phyloP scores from a whole-genome alignment of 1,140 invertebrate genomes.

The Dinoponera quadriceps region DNA sequence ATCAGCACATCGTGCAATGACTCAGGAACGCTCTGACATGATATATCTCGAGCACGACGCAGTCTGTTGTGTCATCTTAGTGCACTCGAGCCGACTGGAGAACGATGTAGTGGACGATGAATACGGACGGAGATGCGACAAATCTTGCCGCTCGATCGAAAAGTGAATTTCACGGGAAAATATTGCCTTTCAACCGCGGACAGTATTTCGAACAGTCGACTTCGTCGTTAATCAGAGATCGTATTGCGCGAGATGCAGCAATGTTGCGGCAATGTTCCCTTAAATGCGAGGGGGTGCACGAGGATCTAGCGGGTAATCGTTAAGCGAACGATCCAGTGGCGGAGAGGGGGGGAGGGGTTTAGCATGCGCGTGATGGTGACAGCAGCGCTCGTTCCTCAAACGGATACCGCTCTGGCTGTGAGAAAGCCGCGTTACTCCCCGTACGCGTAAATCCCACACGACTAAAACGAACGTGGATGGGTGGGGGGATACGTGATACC shows the following conservation, averaged over 20 bases:
- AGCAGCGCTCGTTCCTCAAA: conserved; percentile 51
- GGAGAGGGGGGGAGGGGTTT: background rate
- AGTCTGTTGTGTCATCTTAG: conserved; percentile 55
- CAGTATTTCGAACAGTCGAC: too few species aligned
- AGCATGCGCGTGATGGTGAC: background rate
- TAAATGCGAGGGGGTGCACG: background rate
- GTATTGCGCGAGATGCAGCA: background rate
- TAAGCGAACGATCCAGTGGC: too few species aligned
- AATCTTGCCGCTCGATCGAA: conserved; percentile 25
- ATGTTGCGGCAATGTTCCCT: background rate
- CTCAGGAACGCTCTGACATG: conserved; percentile 16
- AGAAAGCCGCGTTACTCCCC: conserved; percentile 61
- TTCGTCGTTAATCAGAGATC: background rate
- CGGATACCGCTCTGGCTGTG: conserved; percentile 39
- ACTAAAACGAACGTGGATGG: conserved; percentile 67
- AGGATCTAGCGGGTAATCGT: too few species aligned
- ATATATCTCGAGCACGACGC: conserved; percentile 42
- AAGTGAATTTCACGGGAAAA: background rate
- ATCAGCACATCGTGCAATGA: conserved; percentile 53
- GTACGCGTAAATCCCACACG: conserved; percentile 71
- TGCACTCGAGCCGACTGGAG: conserved; percentile 16
- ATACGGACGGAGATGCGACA: background rate
- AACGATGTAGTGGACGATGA: too few species aligned
- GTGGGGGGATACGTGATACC: conserved; percentile 77
- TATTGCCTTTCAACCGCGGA: background rate